Base-by-base conservation (phyloP, 2,888 invertebrate species). In the Glyphotaelius pellucidus region DNA sequence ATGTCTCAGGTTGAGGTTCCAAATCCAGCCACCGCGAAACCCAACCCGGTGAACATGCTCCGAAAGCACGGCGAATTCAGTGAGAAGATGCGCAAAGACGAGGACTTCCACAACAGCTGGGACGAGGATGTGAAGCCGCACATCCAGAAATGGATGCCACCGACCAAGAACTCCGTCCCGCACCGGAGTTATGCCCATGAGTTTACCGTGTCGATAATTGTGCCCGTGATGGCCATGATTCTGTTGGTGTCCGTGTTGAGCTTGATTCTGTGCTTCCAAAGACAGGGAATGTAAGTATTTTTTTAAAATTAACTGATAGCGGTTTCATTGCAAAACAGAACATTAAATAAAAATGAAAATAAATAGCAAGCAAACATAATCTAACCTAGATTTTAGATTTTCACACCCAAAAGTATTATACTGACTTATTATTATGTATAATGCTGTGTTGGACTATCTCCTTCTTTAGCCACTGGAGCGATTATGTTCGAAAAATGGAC, bases 251-350 rank as follows among this genome's bases (percentile, higher is more conserved):
- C 97, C 4, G 95, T 97, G 12, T 94, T 98, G 3, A 97, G 98
- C 0, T 96, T 97, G 3, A 97, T 98, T 0, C 95, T 98, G 19
- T 98, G 98, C 95, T 97, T 98, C 93, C 97, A 98, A 94, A 97
- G 98, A 94, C 97, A 97, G 93, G 97, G 97, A 94, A 96, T 97
- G 98, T 98, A 95, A 98, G 98, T 97, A 94, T 92, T 32, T 30
- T 31, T 35, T 67, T 52, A 52, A 52, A n/a, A 32, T 3, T 52
- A 19, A 19, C 42, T 42, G 42, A 42, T 42, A 12, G 42, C 42
- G 12, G 42, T 42, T 42, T 42, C 42, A 42, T 42, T 11, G 12
- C 42, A 42, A 42, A 42, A 42, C 42, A 42, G 42, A 12, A 42
- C 42, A 42, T 38, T 38, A 7, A 38, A 38, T 5, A 38, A 38